Conservation (phyloP, 2,888 invertebrate genomes). For the Acleris laterana region DNA sequence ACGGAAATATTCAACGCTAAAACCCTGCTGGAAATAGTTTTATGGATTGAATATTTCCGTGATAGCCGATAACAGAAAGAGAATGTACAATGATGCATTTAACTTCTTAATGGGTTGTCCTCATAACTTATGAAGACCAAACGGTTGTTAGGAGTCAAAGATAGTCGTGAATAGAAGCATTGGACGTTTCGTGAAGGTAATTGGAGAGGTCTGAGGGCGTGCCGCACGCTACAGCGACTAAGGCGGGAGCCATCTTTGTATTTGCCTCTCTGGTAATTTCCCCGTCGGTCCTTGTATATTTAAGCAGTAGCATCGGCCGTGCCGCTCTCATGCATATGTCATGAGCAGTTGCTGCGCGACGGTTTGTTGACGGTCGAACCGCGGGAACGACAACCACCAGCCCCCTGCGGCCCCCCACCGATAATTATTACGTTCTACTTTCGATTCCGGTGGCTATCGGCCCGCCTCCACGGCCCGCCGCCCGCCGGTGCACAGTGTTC, state of each 20-base stretch:
- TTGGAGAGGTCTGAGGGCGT: constrained; percentile 65
- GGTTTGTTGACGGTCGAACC: constrained; percentile 80
- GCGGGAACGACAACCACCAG: constrained; percentile 75
- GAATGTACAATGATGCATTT: constrained; percentile 72
- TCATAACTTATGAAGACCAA: constrained; percentile 72
- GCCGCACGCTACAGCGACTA: constrained; percentile 64
- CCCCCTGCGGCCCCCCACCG: constrained; percentile 64
- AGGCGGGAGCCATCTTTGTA: constrained; percentile 73
- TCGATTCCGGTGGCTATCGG: constrained; percentile 72
- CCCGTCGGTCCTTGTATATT: constrained; percentile 79
- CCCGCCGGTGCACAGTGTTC: no score
- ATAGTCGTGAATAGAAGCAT: constrained; percentile 63
- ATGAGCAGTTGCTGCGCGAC: constrained; percentile 83
- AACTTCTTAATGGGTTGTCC: constrained; percentile 61
- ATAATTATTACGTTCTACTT: constrained; percentile 81
- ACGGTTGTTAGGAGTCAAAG: constrained; percentile 64
- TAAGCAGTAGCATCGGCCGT: constrained; percentile 70
- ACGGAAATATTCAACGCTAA: no score
- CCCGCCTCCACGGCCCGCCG: constrained; percentile 53
- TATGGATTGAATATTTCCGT: constrained; percentile 52
- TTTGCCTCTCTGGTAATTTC: constrained; percentile 79
- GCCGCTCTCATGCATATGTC: constrained; percentile 83
- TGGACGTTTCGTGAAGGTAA: constrained; percentile 74
- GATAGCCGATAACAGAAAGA: constrained; percentile 54
- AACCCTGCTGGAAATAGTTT: no score